phyloP scores from a whole-genome alignment of 2,797 vertebrate species.

The Etheostoma perlongum region DNA sequence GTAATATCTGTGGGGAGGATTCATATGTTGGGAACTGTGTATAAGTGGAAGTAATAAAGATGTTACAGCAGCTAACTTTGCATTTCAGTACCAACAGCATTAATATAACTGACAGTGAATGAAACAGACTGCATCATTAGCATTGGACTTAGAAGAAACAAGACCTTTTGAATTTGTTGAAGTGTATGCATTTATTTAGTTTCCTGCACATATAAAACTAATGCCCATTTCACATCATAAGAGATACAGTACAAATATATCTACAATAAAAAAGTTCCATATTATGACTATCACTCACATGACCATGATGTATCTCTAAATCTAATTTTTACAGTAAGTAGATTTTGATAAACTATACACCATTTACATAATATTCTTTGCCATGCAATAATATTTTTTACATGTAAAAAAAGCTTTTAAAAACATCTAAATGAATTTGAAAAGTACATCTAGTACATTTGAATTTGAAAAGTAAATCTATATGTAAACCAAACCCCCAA shows the following conservation, averaged over 20 bases:
- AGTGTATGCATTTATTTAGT: slow-evolving; percentile 42
- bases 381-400: slow-evolving; percentile 18
- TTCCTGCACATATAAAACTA: not conserved
- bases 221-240: slow-evolving; percentile 28
- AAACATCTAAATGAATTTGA: not conserved
- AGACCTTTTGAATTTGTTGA: not conserved
- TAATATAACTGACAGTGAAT: not conserved
- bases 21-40: not conserved
- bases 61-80: not conserved
- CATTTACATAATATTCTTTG: slow-evolving; percentile 55
- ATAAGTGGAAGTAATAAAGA: not conserved
- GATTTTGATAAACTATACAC: slow-evolving; percentile 62
- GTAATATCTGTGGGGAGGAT: not conserved
- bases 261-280: slow-evolving; percentile 28
- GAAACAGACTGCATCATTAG: not conserved
- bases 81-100: not conserved
- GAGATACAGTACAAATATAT: slow-evolving; percentile 14
- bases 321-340: slow-evolving; percentile 12
- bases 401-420: slow-evolving; percentile 17
- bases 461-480: not conserved
- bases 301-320: slow-evolving; percentile 26
- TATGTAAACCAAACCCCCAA: slow-evolving; percentile 2
- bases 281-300: slow-evolving; percentile 10
- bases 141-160: slow-evolving; percentile 7
- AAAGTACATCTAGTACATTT: not conserved